phyloP scores from a whole-genome alignment of 2,888 invertebrate genomes.

The Carpatolechia fugitivella region DNA sequence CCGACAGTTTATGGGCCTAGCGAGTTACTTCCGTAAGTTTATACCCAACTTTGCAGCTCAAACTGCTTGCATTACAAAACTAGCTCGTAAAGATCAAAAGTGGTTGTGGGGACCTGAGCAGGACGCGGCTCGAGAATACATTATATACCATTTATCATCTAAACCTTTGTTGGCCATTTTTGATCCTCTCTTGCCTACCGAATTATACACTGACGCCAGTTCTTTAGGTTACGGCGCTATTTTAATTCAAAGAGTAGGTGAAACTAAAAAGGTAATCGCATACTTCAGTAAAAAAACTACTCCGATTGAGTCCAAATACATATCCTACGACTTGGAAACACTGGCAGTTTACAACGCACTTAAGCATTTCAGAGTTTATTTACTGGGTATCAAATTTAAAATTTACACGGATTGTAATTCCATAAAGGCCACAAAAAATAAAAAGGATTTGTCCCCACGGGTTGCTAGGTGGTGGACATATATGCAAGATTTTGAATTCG shows the following conservation, averaged over 20 bases:
- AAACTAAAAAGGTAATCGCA: slow-evolving; percentile 30
- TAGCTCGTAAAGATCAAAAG: slow-evolving; percentile 29
- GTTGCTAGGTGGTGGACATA: slow-evolving; percentile 31
- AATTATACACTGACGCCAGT: slow-evolving; percentile 31
- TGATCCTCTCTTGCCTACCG: slow-evolving; percentile 25
- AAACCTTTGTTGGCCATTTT: slow-evolving; percentile 29
- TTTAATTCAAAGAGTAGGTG: slow-evolving; percentile 32
- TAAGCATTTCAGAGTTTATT: slow-evolving; percentile 40
- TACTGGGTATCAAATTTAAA: slow-evolving; percentile 32
- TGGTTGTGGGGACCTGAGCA: slow-evolving; percentile 33
- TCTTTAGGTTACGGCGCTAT: slow-evolving; percentile 36
- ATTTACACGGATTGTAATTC: slow-evolving; percentile 29
- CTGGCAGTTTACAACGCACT: slow-evolving; percentile 38
- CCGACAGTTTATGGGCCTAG: slow-evolving; percentile 30
- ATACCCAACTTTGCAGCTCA: slow-evolving; percentile 28
- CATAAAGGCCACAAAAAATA: slow-evolving; percentile 23
- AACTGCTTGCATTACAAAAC: slow-evolving; percentile 29
- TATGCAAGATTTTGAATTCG: slow-evolving; percentile 29
- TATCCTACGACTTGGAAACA: slow-evolving; percentile 44
- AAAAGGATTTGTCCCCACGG: slow-evolving; percentile 27
- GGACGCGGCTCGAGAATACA: slow-evolving; percentile 25
- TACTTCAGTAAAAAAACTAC: slow-evolving; percentile 37
- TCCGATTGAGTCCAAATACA: slow-evolving; percentile 27
- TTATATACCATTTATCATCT: slow-evolving; percentile 25
- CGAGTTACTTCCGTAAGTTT: slow-evolving; percentile 32